Percentiles rank a stretch among this genome's conserved stretches.
Conservation (phyloP, 2,113 vertebrate genomes). For the Tenebrosternarchus preto region DNA sequence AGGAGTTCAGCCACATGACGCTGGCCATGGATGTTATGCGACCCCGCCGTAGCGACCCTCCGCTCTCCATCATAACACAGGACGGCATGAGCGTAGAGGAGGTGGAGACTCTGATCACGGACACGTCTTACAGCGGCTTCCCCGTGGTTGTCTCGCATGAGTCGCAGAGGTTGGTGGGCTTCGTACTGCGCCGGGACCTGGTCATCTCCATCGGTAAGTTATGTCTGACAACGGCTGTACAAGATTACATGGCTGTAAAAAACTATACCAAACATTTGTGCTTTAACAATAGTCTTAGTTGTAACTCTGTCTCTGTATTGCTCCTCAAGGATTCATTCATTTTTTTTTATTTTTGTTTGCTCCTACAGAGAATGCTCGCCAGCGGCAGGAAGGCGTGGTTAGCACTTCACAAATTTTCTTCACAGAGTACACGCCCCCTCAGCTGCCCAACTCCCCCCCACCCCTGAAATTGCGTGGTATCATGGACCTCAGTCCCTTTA, state of each 20-base stretch:
- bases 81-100: slow-evolving; percentile 84
- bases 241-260: neutral
- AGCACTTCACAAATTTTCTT: slow-evolving; percentile 85
- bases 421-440: slow-evolving; percentile 81
- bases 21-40: slow-evolving; percentile 87
- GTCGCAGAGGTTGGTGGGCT: slow-evolving; percentile 85
- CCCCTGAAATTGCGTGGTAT: slow-evolving; percentile 83
- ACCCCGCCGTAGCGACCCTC: slow-evolving; percentile 77
- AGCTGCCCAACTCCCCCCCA: slow-evolving; percentile 77
- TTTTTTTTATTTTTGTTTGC: neutral
- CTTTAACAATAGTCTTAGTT: too few species aligned
- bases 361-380: slow-evolving; percentile 79
- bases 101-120: slow-evolving; percentile 68
- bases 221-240: neutral
- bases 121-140: slow-evolving; percentile 85
- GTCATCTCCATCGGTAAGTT: slow-evolving; percentile 83
- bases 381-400: slow-evolving; percentile 86
- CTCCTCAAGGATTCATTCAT: neutral
- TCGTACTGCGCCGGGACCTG: slow-evolving; percentile 83
- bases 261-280: too few species aligned
- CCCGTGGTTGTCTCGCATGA: slow-evolving; percentile 82
- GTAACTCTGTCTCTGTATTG: too few species aligned
- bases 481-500: slow-evolving; percentile 87
- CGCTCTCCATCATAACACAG: slow-evolving; percentile 82
- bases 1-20: slow-evolving; percentile 87